Conservation (phyloP, 35 echinoderm and acorn worm species). For the Apostichopus japonicus region DNA sequence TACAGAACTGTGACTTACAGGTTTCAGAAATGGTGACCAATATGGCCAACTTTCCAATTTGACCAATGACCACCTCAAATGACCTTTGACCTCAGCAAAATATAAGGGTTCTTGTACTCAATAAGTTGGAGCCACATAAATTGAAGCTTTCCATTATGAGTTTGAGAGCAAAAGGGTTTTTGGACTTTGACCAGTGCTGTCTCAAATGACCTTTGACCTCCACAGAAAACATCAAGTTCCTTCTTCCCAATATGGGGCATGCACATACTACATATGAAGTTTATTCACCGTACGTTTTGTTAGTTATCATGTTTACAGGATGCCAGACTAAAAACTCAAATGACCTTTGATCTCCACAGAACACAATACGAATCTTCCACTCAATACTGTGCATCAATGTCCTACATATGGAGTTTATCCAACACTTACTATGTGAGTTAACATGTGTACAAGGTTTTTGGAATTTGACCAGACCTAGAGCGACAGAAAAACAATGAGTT, state of each 20-base stretch:
- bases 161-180: too few species aligned
- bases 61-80: neutral
- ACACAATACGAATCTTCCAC: neutral
- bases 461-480: neutral
- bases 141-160: too few species aligned
- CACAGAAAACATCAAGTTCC: too few species aligned
- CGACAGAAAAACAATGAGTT: neutral
- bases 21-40: too few species aligned
- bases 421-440: neutral
- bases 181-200: too few species aligned
- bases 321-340: neutral
- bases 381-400: neutral
- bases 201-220: too few species aligned
- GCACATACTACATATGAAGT: too few species aligned
- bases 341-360: neutral
- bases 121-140: too few species aligned
- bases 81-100: neutral
- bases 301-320: too few species aligned
- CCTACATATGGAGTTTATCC: neutral
- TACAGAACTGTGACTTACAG: too few species aligned
- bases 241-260: too few species aligned
- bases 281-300: too few species aligned
- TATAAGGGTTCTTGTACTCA: neutral
- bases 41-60: neutral
- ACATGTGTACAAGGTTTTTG: neutral